phyloP scores from a whole-genome alignment of 2,888 invertebrate species.

The Stomorhina lunata region DNA sequence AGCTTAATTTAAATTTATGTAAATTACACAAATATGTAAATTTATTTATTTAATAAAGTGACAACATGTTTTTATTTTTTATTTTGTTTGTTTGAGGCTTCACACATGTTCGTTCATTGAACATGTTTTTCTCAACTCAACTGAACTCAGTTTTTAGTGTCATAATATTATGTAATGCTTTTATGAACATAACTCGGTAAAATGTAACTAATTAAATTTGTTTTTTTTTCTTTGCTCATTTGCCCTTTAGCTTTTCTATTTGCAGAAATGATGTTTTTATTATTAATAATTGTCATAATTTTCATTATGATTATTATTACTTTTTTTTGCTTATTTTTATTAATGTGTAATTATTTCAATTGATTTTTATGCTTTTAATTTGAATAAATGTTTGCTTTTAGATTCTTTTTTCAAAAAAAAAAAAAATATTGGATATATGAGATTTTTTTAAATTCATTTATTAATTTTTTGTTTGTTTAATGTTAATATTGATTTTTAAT shows the following conservation, averaged over 20 bases:
- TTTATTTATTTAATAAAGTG: constrained; percentile 66
- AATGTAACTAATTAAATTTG: constrained; percentile 60
- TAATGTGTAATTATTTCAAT: constrained; percentile 48
- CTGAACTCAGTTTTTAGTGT: neutral
- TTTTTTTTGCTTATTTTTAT: neutral
- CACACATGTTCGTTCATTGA: neutral
- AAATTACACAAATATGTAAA: constrained; percentile 66
- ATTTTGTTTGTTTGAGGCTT: neutral
- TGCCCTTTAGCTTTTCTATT: neutral
- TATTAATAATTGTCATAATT: constrained; percentile 57
- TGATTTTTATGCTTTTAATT: neutral
- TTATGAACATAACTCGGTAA: constrained; percentile 46
- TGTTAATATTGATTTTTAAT: constrained; percentile 50
- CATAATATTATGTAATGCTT: constrained; percentile 45
- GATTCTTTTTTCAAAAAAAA: constrained; percentile 2
- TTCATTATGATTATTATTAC: constrained; percentile 12
- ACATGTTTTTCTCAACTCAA: neutral
- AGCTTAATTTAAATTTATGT: constrained; percentile 69
- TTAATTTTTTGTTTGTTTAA: neutral
- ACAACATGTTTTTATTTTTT: constrained; percentile 50
- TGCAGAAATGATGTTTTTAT: constrained; percentile 23
- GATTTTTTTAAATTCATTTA: neutral
- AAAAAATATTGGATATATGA: too few relatives aligned
- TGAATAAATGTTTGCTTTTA: constrained; percentile 22
- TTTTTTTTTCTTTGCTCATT: neutral